These are phyloP conservation scores for Xanthorhoe designata DNA, from an alignment of 2,888 invertebrate species.

Conservation along the genomic window DNA sequence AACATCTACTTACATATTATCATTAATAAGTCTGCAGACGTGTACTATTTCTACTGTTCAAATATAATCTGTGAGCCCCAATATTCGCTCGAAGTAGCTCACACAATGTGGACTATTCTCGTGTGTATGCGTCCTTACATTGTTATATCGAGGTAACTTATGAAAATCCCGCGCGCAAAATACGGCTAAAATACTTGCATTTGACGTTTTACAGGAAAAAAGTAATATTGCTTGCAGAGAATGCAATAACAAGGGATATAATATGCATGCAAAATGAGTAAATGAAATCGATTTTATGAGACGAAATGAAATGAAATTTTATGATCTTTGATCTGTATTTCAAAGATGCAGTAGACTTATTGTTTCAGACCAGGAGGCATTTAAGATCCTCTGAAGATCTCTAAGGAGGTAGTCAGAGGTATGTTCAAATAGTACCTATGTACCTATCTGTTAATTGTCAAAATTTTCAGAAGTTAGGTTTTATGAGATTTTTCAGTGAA, in stretches of 20 bases:
- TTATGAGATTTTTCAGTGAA: not conserved
- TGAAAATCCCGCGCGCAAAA: conserved; percentile 24
- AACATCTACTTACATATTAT: too few relatives aligned
- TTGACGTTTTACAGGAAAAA: conserved; percentile 14
- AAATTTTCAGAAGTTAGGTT: too few relatives aligned
- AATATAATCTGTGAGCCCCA: conserved; percentile 18
- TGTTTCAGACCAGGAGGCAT: too few relatives aligned
- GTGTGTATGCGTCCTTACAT: conserved; percentile 26
- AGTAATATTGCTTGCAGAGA: conserved; percentile 1
- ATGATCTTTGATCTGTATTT: too few relatives aligned
- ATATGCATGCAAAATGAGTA: conserved; percentile 3
- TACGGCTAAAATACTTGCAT: conserved; percentile 16
- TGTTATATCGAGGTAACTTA: conserved; percentile 31
- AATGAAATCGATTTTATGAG: not conserved
- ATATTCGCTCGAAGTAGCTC: conserved; percentile 28
- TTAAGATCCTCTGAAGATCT: too few relatives aligned
- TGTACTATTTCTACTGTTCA: too few relatives aligned
- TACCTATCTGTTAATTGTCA: too few relatives aligned
- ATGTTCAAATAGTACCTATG: too few relatives aligned
- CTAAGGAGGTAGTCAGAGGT: too few relatives aligned
- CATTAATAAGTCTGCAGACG: too few relatives aligned
- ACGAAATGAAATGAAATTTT: too few relatives aligned
- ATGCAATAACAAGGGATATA: conserved; percentile 1
- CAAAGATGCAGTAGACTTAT: too few relatives aligned
- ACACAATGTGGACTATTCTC: conserved; percentile 23